Evolutionary conservation across 2,113 vertebrate genomes (phyloP).

Genomic region (Silurus asotus): DNA sequence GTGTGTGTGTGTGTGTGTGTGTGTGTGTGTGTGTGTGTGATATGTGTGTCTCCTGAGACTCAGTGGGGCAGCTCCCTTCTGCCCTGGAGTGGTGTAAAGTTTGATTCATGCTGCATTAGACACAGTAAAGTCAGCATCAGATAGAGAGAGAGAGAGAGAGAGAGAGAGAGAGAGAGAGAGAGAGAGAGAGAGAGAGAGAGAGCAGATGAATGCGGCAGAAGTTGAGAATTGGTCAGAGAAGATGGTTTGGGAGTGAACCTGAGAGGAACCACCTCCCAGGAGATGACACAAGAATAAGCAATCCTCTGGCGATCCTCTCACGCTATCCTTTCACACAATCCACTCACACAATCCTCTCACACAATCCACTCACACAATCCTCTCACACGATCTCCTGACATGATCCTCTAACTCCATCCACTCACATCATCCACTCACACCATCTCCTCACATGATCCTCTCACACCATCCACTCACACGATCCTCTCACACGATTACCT

Average conservation of each 20-base stretch:
- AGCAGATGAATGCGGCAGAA: not conserved
- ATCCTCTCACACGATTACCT: no score
- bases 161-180: not conserved
- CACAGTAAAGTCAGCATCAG: slow-evolving; percentile 35
- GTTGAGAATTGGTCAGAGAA: slow-evolving; percentile 5
- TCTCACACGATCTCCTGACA: no score
- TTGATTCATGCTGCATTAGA: slow-evolving; percentile 51
- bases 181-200: slow-evolving; percentile 7
- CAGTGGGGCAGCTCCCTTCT: slow-evolving; percentile 31
- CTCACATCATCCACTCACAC: no score
- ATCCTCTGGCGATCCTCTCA: slow-evolving; percentile 14
- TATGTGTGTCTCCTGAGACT: slow-evolving; percentile 22
- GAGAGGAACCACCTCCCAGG: slow-evolving; percentile 26
- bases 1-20: not conserved
- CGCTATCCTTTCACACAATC: not conserved
- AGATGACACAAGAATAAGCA: not conserved
- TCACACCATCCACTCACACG: no score
- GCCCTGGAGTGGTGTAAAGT: slow-evolving; percentile 36
- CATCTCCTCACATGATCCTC: no score
- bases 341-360: no score
- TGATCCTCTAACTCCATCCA: no score
- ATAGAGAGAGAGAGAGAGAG: not conserved
- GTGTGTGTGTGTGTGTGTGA: not conserved
- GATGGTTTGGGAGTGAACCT: slow-evolving; percentile 5
- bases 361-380: no score